These are phyloP conservation scores for Diarsia brunnea DNA, from an alignment of 2,888 invertebrate species.

Conservation along the genomic window DNA sequence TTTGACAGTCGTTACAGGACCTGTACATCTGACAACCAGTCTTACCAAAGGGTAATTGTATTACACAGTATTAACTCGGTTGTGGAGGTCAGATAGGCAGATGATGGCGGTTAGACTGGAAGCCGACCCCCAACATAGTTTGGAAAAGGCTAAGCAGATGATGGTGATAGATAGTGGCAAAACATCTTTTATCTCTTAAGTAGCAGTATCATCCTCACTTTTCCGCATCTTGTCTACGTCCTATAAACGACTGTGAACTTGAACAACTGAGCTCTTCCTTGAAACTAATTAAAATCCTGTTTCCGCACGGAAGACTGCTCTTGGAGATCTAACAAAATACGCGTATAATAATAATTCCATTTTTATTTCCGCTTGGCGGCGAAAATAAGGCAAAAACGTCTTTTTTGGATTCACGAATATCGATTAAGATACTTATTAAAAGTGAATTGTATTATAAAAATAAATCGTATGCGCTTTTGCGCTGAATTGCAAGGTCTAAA, in stretches of 20 bases:
- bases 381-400: constrained; percentile 29
- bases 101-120: too few species aligned
- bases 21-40: too few species aligned
- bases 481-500: not conserved
- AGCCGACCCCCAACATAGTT: too few species aligned
- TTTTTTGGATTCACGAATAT: not conserved
- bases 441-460: constrained; percentile 1
- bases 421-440: not conserved
- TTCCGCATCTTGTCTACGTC: constrained; percentile 34
- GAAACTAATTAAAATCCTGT: constrained; percentile 43
- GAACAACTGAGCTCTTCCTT: constrained; percentile 38
- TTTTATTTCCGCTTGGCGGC: constrained; percentile 26
- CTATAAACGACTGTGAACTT: constrained; percentile 30
- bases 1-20: too few species aligned
- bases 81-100: too few species aligned
- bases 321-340: constrained; percentile 38
- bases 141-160: too few species aligned
- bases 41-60: too few species aligned
- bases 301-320: constrained; percentile 55
- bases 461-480: not conserved
- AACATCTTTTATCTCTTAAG: too few species aligned
- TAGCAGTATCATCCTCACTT: not conserved
- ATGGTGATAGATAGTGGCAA: too few species aligned
- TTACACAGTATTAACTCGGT: too few species aligned
- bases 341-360: constrained; percentile 35